Conservation (phyloP, 1,140 invertebrate genomes). For the Lethocerus indicus region DNA sequence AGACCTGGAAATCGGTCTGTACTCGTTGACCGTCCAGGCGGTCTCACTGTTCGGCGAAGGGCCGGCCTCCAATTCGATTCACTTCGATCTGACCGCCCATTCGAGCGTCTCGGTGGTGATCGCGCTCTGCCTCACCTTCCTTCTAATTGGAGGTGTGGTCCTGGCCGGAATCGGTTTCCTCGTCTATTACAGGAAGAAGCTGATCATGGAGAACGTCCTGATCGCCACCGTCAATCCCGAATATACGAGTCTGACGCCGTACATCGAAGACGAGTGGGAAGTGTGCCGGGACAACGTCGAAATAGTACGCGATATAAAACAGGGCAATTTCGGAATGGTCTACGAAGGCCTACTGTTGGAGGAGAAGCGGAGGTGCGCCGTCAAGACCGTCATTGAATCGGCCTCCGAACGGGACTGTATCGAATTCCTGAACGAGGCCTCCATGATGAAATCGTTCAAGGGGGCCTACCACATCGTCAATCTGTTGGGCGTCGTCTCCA, state of each 20-base stretch:
- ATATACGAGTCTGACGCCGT: conserved; percentile 11
- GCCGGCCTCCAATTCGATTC: conserved; percentile 8
- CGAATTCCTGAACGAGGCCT: conserved; percentile 87
- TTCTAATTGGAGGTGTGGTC: not conserved
- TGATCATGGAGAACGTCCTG: conserved; percentile 9
- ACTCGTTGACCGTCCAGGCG: conserved; percentile 12
- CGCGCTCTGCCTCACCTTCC: too few relatives aligned
- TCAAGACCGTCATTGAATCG: conserved; percentile 88
- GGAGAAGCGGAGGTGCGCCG: conserved; percentile 43
- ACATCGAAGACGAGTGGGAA: conserved; percentile 87
- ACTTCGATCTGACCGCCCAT: not conserved
- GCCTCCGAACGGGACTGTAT: conserved; percentile 60
- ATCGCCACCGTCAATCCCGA: conserved; percentile 18
- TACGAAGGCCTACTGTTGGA: conserved; percentile 51
- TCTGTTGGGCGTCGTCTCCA: conserved; percentile 86
- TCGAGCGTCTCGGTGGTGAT: too few relatives aligned
- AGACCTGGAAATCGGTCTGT: conserved; percentile 2
- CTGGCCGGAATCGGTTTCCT: conserved; percentile 2
- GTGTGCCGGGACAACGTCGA: conserved; percentile 67
- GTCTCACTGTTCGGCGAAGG: conserved; percentile 18
- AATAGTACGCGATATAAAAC: conserved; percentile 64
- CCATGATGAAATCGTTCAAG: conserved; percentile 68
- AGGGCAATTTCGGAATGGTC: conserved; percentile 94
- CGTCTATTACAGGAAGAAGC: conserved; percentile 13
- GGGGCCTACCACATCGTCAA: conserved; percentile 86